phyloP scores from a whole-genome alignment of 2,888 invertebrate genomes.

The Ommatoiulus sabulosus region DNA sequence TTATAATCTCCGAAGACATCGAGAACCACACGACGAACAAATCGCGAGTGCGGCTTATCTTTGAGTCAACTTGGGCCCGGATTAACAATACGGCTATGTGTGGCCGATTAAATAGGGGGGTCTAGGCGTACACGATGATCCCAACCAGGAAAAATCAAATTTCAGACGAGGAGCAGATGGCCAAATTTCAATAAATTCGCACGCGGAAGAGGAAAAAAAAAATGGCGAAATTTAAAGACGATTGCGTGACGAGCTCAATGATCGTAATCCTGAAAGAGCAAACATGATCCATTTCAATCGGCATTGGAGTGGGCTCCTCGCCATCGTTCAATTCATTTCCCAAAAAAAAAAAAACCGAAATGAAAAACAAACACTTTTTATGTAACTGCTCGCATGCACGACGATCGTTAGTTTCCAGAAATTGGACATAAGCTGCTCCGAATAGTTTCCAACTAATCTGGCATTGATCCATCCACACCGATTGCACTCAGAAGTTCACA shows the following conservation, averaged over 20 bases:
- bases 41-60: background rate
- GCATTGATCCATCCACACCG: background rate
- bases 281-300: background rate
- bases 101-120: background rate
- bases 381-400: background rate
- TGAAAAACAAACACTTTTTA: background rate
- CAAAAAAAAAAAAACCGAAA: background rate
- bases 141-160: background rate
- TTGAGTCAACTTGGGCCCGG: background rate
- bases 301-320: background rate
- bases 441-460: background rate
- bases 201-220: background rate
- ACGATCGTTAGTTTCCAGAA: background rate
- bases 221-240: background rate
- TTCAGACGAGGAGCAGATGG: constrained; percentile 10
- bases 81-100: background rate
- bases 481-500: no score
- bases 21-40: background rate
- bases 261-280: background rate
- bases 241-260: background rate
- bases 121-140: background rate
- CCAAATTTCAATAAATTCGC: background rate
- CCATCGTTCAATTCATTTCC: background rate
- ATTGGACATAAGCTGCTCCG: background rate
- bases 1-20: background rate